Evolutionary conservation across 2,113 vertebrate genomes (phyloP).

Genomic region (Collichthys lucidus): DNA sequence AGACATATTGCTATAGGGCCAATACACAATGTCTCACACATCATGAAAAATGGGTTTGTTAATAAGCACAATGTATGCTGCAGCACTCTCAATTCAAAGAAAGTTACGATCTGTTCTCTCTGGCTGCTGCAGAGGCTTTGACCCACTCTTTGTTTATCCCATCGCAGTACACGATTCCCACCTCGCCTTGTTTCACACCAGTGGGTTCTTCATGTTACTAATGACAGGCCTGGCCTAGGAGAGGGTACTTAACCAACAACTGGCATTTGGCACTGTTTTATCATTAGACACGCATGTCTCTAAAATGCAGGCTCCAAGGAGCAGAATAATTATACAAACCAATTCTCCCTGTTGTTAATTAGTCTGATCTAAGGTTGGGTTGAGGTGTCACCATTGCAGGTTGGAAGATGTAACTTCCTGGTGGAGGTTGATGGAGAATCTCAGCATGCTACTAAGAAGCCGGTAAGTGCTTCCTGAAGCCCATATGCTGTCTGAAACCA

Average conservation of each 20-base stretch:
- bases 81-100: constrained; percentile 51
- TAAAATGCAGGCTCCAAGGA: constrained; percentile 76
- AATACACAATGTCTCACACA: constrained; percentile 37
- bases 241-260: constrained; percentile 78
- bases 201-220: constrained; percentile 71
- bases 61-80: constrained; percentile 49
- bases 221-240: constrained; percentile 71
- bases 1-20: constrained; percentile 22
- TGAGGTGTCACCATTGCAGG: constrained; percentile 57
- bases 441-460: constrained; percentile 62
- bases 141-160: constrained; percentile 80
- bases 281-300: constrained; percentile 81
- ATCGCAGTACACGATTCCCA: constrained; percentile 61
- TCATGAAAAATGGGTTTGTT: constrained; percentile 65
- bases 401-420: constrained; percentile 60
- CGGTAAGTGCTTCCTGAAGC: constrained; percentile 56
- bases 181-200: constrained; percentile 67
- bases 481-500: constrained; percentile 67
- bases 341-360: constrained; percentile 79
- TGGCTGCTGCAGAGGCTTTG: constrained; percentile 66
- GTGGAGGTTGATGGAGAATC: constrained; percentile 73
- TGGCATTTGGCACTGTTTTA: constrained; percentile 78
- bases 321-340: constrained; percentile 81
- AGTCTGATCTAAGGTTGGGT: constrained; percentile 66
- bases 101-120: constrained; percentile 63